Percentiles rank a stretch among this genome's conserved stretches.
phyloP scores from a whole-genome alignment of 37 sponge, comb jelly and placozoan genomes.

The Halisarca cf. caerulea region DNA sequence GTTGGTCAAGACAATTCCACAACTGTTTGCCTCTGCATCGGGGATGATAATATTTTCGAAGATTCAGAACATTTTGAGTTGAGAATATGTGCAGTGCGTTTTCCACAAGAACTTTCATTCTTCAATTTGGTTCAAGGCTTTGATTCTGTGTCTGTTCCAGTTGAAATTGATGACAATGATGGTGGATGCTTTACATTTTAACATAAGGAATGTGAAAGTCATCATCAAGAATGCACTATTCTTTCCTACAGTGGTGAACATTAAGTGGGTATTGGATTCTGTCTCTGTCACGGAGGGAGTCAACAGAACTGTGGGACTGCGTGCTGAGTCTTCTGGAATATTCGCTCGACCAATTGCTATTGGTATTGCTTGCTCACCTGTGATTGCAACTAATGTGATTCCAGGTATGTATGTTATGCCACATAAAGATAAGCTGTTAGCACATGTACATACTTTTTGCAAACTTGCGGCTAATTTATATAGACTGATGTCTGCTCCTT shows the following conservation, averaged over 20 bases:
- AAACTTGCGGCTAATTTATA: too few species aligned
- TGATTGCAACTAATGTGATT: not conserved
- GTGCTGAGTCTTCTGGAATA: not conserved
- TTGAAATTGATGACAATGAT: not conserved
- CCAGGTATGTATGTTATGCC: too few species aligned
- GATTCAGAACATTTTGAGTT: not conserved
- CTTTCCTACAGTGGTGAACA: not conserved
- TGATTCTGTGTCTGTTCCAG: not conserved
- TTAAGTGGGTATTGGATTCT: not conserved
- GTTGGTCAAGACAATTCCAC: constrained; percentile 2
- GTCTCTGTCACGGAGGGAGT: not conserved
- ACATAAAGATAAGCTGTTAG: too few species aligned
- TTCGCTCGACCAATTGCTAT: not conserved
- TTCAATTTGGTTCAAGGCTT: not conserved
- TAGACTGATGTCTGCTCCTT: too few species aligned
- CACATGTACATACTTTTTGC: too few species aligned
- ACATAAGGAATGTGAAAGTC: not conserved
- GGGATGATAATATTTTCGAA: not conserved
- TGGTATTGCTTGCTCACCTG: not conserved
- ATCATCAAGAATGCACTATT: not conserved
- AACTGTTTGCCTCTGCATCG: not conserved
- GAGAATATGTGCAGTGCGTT: not conserved
- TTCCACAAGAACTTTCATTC: not conserved
- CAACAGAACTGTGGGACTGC: not conserved
- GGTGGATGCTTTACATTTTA: not conserved